Conservation (phyloP, 2,113 vertebrate genomes). For the Phaetusa simplex region DNA sequence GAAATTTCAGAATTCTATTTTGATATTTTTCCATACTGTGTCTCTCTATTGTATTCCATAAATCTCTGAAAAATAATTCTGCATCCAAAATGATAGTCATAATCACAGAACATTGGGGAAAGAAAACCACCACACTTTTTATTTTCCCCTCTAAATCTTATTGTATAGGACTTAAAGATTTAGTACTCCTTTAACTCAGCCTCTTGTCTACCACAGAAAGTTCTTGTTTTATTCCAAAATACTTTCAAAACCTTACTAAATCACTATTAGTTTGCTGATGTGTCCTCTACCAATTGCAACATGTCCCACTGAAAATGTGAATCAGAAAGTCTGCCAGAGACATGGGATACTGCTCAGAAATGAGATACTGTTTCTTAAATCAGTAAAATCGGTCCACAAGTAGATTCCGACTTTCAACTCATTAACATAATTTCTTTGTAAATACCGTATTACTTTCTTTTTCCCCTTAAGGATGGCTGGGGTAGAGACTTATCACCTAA, state of each 20-base stretch:
- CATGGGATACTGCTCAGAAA: neutral
- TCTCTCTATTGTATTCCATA: neutral
- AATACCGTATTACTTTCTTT: neutral
- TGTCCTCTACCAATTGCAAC: neutral
- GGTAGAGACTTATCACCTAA: neutral
- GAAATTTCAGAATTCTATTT: neutral
- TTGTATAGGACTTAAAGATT: neutral
- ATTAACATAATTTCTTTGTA: neutral
- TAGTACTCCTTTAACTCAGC: neutral
- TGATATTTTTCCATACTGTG: neutral
- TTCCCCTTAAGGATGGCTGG: neutral
- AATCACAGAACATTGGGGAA: neutral
- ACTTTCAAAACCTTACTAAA: neutral
- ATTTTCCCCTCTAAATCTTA: neutral
- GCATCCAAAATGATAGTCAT: neutral
- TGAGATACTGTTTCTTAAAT: neutral
- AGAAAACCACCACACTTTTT: accelerated
- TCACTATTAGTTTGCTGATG: neutral
- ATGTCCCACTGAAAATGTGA: neutral
- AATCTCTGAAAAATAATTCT: neutral
- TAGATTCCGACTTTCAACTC: neutral
- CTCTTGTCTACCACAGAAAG: neutral
- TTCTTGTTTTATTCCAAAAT: neutral
- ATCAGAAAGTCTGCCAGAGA: neutral
- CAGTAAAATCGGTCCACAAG: neutral